Evolutionary conservation across 2,797 vertebrate species (phyloP).

Genomic region (Toxotes lorentzi): DNA sequence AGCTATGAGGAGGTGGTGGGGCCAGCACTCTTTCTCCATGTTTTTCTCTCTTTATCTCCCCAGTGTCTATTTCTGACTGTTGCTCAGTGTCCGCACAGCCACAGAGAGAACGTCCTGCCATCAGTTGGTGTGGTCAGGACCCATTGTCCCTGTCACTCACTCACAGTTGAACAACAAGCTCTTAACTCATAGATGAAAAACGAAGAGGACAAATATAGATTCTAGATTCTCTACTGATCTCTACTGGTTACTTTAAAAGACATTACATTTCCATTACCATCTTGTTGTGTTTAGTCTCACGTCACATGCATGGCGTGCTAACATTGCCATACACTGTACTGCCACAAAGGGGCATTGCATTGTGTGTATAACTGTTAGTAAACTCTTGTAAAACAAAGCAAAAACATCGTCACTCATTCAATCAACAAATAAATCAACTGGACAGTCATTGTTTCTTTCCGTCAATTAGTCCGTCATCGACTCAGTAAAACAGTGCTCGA

Average conservation of each 20-base stretch:
- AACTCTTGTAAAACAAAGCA: not conserved
- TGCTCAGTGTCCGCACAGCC: not conserved
- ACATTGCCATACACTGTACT: constrained; percentile 5
- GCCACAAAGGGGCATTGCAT: constrained; percentile 38
- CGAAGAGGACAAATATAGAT: not conserved
- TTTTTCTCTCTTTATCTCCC: not conserved
- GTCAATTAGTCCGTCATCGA: constrained; percentile 25
- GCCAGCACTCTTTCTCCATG: not conserved
- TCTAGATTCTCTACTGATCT: not conserved
- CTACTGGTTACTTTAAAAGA: not conserved
- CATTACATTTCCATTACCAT: too few species aligned
- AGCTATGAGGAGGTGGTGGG: not conserved
- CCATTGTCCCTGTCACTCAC: constrained; percentile 7
- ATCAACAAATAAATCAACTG: constrained; percentile 44
- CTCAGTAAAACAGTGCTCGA: constrained; percentile 47
- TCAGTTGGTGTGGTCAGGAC: constrained; percentile 7
- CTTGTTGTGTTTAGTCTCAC: not conserved
- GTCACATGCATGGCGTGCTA: not conserved
- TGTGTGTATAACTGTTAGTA: not conserved
- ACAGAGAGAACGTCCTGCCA: not conserved
- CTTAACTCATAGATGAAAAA: not conserved
- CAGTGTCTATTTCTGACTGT: not conserved
- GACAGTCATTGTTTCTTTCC: not conserved
- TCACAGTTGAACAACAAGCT: not conserved
- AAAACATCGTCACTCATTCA: constrained; percentile 25